A percentile compares a stretch with the other conserved stretches of the same genome.
Conservation (phyloP, 2,797 vertebrate genomes). For the Propithecus perrieri region DNA sequence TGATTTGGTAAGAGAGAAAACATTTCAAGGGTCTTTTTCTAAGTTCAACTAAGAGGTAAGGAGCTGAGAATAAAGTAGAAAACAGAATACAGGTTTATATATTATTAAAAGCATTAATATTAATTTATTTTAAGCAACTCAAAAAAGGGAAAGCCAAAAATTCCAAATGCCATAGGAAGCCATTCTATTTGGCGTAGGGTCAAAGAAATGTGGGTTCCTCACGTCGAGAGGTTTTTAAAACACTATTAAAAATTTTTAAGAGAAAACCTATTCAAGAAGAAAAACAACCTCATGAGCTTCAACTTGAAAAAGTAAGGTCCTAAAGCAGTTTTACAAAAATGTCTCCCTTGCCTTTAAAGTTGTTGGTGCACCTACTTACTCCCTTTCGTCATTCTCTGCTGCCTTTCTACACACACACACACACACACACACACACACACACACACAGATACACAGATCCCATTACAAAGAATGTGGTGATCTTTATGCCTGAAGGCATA, state of each 20-base stretch:
- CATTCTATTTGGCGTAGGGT: neutral
- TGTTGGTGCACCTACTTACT: neutral
- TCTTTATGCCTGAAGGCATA: neutral
- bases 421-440: accelerated
- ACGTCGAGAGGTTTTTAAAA: neutral
- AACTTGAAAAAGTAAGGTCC: neutral
- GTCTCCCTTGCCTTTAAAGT: neutral
- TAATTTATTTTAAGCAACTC: neutral
- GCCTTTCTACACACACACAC: neutral
- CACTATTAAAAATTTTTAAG: neutral
- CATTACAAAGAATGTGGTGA: no score
- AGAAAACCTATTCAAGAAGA: neutral
- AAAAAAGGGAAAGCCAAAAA: neutral
- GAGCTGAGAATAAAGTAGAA: neutral
- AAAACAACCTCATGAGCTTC: neutral
- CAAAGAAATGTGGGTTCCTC: neutral
- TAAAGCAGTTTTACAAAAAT: neutral
- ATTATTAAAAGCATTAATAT: neutral
- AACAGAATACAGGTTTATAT: neutral
- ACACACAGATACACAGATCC: neutral
- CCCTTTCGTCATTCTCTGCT: neutral
- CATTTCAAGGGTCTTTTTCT: neutral
- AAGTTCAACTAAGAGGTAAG: neutral
- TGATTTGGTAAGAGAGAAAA: neutral
- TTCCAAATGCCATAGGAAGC: neutral